Base-by-base conservation (phyloP, 2,113 vertebrate genomes). In the Nycticebus coucang region DNA sequence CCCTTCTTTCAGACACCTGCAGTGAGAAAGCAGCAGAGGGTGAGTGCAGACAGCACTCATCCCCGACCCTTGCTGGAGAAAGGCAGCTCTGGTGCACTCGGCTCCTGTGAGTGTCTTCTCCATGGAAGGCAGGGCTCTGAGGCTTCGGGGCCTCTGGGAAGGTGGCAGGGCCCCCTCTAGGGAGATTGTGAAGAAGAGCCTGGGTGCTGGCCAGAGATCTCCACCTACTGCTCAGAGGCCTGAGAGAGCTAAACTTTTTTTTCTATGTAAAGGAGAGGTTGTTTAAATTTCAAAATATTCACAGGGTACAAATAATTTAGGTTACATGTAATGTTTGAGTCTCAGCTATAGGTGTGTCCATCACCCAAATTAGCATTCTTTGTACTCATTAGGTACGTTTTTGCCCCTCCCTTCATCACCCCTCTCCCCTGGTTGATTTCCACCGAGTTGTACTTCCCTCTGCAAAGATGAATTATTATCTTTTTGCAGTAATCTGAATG, bases 1-100 rank as follows among this genome's bases (percentile, higher is more conserved):
- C 5, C 94, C 98, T 0, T 99, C 98, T 7, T 94, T 98, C 97
- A 99, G 98, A 96, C 99, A 99, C 21, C 99, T 99, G 91, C 77
- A 77, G 69, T 28, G 19, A 50, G 79, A 93, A 59, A 88, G 69
- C 57, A 7, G 26, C 71, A 64, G 59, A 59, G 12, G 10, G 14
- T 94, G 22, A 90, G 78, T 21, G 18, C 3, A 19, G 0, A 18
- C 1, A 2, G 17, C 41, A 41, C 2, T 2, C 7, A 11, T 1
- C 30, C 92, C 35, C 0, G 0, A 0, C 37, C 37, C 22, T 53
- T n/a, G 26, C 77, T 0, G 17, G 14, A 37, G 12, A 26, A 8
- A 17, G 1, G 84, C 0, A 1, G 13, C 53, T 81, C 75, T 33
- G 26, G 5, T 50, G 45, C 21, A 21, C 62, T 24, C 22, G 2